Percentiles rank a stretch among this genome's conserved stretches.
Evolutionary conservation across 2,113 vertebrate species (phyloP).

Genomic region (Columba livia): DNA sequence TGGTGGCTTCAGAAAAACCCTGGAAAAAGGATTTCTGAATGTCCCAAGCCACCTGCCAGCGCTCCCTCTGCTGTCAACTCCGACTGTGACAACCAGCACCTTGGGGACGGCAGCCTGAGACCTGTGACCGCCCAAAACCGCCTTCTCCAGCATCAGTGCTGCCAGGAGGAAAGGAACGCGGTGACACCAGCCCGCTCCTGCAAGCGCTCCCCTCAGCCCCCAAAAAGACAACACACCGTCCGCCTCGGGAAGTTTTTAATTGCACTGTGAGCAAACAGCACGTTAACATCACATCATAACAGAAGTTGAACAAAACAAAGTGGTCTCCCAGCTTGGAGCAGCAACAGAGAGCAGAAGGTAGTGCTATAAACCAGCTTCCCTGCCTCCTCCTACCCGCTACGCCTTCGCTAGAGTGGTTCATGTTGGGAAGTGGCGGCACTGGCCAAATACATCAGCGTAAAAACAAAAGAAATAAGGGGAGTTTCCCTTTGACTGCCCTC

Average conservation of each 20-base stretch:
- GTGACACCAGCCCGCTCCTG: accelerated
- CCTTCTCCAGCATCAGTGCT: too few species aligned
- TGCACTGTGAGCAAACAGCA: conserved; percentile 21
- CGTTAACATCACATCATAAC: not conserved
- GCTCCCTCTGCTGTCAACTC: accelerated
- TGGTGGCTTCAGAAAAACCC: not conserved
- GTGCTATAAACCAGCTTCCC: not conserved
- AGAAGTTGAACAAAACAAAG: not conserved
- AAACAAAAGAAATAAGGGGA: not conserved
- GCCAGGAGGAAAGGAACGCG: not conserved
- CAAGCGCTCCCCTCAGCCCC: accelerated
- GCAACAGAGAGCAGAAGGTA: not conserved
- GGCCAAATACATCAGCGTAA: not conserved
- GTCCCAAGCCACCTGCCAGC: too few species aligned
- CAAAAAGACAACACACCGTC: not conserved
- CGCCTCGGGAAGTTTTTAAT: conserved; percentile 49
- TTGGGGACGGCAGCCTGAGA: too few species aligned
- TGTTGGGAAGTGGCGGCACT: not conserved
- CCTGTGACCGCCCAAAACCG: not conserved
- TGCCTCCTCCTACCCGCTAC: not conserved
- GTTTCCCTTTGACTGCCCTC: not conserved
- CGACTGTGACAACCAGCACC: too few species aligned
- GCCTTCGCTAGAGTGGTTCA: not conserved
- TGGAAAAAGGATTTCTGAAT: too few species aligned
- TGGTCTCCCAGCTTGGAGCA: not conserved